phyloP scores from a whole-genome alignment of 2,113 vertebrate species.

The Saguinus midas region DNA sequence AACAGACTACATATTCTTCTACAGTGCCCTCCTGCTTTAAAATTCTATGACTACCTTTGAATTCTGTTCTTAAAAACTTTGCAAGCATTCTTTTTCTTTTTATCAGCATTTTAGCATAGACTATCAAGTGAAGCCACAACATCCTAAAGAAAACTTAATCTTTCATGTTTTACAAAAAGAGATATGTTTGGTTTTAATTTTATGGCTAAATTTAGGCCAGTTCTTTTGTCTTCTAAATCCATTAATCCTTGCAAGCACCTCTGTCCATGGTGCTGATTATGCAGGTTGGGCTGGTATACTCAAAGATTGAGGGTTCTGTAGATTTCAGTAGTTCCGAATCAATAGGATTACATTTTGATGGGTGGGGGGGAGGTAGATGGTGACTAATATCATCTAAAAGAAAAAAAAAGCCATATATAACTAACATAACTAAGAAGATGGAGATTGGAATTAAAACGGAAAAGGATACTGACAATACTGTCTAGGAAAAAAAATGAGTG shows the following conservation, averaged over 20 bases:
- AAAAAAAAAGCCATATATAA: not conserved
- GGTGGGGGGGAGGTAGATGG: not conserved
- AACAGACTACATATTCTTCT: not conserved
- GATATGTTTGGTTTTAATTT: conserved; percentile 53
- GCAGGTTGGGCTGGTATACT: rapidly evolving
- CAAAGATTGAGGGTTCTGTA: not conserved
- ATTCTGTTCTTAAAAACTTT: conserved; percentile 20
- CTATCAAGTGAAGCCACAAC: not conserved
- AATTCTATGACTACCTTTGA: not conserved
- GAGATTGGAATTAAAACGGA: not conserved
- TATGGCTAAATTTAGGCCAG: conserved; percentile 52
- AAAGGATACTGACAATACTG: not conserved
- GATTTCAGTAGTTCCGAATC: not conserved
- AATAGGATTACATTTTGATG: not conserved
- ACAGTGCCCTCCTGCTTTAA: not conserved
- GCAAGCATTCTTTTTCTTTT: conserved; percentile 15
- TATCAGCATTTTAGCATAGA: conserved; percentile 13
- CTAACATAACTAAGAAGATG: not conserved
- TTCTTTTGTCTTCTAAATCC: not conserved
- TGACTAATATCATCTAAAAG: not conserved
- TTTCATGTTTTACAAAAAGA: conserved; percentile 31
- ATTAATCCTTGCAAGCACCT: rapidly evolving
- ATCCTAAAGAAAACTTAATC: not conserved
- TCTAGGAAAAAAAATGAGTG: not conserved
- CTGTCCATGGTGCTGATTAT: conserved; percentile 87